phyloP scores from a whole-genome alignment of 1,140 invertebrate species.

The Zaprionus africanus region DNA sequence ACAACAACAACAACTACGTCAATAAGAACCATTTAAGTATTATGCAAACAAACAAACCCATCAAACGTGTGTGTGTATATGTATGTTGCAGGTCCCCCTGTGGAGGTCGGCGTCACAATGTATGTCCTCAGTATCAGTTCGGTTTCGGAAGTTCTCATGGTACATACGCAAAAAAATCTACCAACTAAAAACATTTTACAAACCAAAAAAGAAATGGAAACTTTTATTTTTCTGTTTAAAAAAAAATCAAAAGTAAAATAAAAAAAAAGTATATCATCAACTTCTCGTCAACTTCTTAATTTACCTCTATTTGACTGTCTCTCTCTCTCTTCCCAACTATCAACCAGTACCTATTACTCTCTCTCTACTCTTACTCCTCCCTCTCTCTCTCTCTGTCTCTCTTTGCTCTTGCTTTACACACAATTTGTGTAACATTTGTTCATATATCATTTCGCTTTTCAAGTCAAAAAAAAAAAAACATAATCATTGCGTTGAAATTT shows the following conservation, averaged over 20 bases:
- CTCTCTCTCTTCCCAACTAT: conserved; percentile 23
- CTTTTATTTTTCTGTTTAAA: conserved; percentile 46
- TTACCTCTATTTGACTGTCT: conserved; percentile 60
- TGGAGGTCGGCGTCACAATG: conserved; percentile 98
- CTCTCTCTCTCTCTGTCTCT: conserved; percentile 29
- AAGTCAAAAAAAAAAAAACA: conserved; percentile 30
- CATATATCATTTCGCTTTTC: conserved; percentile 52
- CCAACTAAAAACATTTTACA: conserved; percentile 46
- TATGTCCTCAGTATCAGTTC: conserved; percentile 99
- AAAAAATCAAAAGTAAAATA: conserved; percentile 46
- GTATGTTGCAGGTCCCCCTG: conserved; percentile 95
- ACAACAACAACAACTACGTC: conserved; percentile 44
- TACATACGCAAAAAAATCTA: conserved; percentile 86
- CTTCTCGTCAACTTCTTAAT: conserved; percentile 65
- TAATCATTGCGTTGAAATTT: conserved; percentile 51
- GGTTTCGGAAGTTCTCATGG: conserved; percentile 99
- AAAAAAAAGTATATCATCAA: conserved; percentile 51
- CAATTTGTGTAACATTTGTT: conserved; percentile 67
- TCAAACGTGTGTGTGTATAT: conserved; percentile 84
- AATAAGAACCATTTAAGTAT: conserved; percentile 38
- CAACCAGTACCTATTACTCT: conserved; percentile 17
- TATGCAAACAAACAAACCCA: conserved; percentile 45
- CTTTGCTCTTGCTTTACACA: conserved; percentile 60
- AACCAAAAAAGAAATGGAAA: conserved; percentile 32
- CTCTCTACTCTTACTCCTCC: conserved; percentile 18